A percentile compares a stretch with the other conserved stretches of the same genome.
Conservation (phyloP, 2,113 vertebrate genomes). For the Pavo muticus region DNA sequence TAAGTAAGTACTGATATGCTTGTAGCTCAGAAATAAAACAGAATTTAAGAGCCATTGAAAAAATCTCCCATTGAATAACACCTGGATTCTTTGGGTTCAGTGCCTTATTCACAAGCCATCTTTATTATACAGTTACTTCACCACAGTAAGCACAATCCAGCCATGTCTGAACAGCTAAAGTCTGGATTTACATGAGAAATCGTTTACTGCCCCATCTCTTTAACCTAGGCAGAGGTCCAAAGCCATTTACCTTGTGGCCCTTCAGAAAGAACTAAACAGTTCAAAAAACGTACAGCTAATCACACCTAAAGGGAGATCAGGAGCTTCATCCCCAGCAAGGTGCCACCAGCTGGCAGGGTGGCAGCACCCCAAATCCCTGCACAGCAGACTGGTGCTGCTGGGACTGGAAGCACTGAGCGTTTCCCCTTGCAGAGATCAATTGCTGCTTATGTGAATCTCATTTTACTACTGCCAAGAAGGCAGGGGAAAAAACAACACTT, state of each 20-base stretch:
- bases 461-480: not conserved
- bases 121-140: not conserved
- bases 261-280: not conserved
- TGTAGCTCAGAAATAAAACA: not conserved
- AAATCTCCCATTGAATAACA: not conserved
- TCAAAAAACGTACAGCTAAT: not conserved
- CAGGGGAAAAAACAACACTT: not conserved
- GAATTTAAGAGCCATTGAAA: not conserved
- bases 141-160: not conserved
- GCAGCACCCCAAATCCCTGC: not conserved
- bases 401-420: not conserved
- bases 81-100: not conserved
- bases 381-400: not conserved
- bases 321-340: not conserved
- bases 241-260: not conserved
- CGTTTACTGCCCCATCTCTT: not conserved
- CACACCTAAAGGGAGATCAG: fast-evolving
- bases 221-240: not conserved
- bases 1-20: not conserved
- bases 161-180: not conserved
- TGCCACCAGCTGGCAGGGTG: fast-evolving
- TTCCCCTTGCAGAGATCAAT: not conserved
- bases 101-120: not conserved
- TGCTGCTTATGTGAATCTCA: not conserved
- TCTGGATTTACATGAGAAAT: not conserved